These are phyloP conservation scores for Onthophagus sagittarius DNA, from an alignment of 2,888 invertebrate genomes.

Conservation along the genomic window DNA sequence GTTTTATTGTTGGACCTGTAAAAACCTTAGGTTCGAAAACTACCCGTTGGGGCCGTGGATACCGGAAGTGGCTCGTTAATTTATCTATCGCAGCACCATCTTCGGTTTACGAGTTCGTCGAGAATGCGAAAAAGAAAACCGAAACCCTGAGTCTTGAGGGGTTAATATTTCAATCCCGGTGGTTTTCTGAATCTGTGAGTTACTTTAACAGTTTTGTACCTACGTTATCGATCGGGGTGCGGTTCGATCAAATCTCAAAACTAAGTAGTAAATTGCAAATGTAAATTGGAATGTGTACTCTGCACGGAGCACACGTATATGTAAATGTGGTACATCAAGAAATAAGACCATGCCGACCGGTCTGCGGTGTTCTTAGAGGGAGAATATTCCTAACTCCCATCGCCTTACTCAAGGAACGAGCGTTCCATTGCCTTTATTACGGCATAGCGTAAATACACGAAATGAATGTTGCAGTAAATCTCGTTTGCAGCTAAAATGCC, in stretches of 20 bases:
- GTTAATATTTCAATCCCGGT: not conserved
- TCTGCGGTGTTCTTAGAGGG: not conserved
- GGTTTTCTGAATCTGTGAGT: not conserved
- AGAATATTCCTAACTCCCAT: not conserved
- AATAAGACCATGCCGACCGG: not conserved
- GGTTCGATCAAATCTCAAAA: not conserved
- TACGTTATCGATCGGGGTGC: not conserved
- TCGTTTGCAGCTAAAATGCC: constrained; percentile 15
- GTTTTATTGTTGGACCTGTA: constrained; percentile 9
- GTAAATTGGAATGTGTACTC: not conserved
- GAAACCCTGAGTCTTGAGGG: not conserved
- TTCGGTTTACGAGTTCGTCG: constrained; percentile 11
- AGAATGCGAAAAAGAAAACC: constrained; percentile 3
- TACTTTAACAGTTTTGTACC: not conserved
- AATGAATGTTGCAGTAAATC: constrained; percentile 13
- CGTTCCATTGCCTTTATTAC: constrained; percentile 3
- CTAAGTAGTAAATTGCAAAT: not conserved
- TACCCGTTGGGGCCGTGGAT: constrained; percentile 16
- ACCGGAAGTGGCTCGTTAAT: constrained; percentile 26
- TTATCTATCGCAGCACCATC: constrained; percentile 11
- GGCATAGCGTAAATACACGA: constrained; percentile 9
- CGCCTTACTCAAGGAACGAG: not conserved
- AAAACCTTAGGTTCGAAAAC: not conserved
- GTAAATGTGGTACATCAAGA: not conserved
- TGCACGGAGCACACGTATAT: not conserved